Evolutionary conservation across 2,797 vertebrate species (phyloP), one percentile per base, ranked within the genome.

Genomic region (Pampus argenteus): DNA sequence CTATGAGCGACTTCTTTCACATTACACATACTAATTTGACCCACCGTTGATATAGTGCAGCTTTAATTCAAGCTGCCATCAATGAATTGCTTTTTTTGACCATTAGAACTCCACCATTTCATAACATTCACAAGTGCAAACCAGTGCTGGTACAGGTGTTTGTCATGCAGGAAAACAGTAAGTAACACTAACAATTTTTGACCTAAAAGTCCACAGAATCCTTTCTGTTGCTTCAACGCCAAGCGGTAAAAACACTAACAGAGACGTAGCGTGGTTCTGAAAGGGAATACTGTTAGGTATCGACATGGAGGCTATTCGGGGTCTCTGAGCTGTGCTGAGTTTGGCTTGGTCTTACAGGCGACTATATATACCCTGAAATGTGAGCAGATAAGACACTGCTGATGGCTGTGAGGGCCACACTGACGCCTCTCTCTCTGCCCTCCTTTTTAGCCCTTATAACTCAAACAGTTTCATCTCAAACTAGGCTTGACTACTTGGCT

Each of bases 351-450:
- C 72, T 85, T 66, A 79, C 81, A 85, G 70, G 67, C 64, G 49
- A 82, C 91, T 94, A 94, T 91, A 93, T 94, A 91, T 93, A 94
- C 82, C 64, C 86, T 90, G 93, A 93, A 91, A 94, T 93, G 86
- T 93, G 86, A 93, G 91, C 79, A 88, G 91, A 92, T 91, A 91
- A 91, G 85, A 90, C 76, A 76, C 68, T 64, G 76, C 74, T 77
- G 81, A 87, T 73, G 78, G 72, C 82, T 75, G 65, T 76, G 79
- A 87, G 58, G 85, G 85, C 78, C 86, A 81, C 71, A 76, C 79
- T 79, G 84, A 92, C 73, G 79, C 89, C 88, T 81, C 49, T 61
- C 49, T 61, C 88, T 77, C 50, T 68, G 49, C 63, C 69, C 60
- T 68, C 60, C 58, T 67, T 51, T 20, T 78, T 57, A 71, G 66